Percentiles rank a stretch among this genome's conserved stretches.
These are phyloP conservation scores for Protosalanx chinensis DNA, from an alignment of 2,797 vertebrate species.

Conservation along the genomic window DNA sequence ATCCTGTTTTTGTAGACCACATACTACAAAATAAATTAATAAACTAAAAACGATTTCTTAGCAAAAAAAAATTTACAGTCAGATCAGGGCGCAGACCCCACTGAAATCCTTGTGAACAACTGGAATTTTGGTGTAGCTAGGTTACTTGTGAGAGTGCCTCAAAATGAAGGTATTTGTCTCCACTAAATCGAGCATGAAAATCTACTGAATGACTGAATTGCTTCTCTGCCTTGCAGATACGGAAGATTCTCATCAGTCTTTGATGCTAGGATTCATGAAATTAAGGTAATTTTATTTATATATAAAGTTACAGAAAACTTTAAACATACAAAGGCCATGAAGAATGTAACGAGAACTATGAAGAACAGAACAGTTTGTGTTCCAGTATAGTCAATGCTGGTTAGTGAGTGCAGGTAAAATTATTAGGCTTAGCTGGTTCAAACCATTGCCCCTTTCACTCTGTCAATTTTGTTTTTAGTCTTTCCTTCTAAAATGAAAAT, in stretches of 20 bases:
- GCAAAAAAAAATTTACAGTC: too few species aligned
- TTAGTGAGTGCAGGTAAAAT: not conserved
- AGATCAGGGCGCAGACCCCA: constrained; percentile 5
- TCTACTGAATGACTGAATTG: constrained; percentile 42
- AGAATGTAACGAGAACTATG: not conserved
- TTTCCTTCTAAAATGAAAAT: constrained; percentile 47
- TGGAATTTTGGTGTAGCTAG: constrained; percentile 36
- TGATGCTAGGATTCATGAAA: constrained; percentile 25
- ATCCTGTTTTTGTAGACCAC: not conserved
- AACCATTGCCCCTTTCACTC: not conserved
- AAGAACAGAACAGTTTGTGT: not conserved
- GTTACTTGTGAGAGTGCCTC: constrained; percentile 31
- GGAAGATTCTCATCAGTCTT: constrained; percentile 29
- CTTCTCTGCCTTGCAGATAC: constrained; percentile 26
- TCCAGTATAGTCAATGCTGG: not conserved
- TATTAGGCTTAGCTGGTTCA: constrained; percentile 5
- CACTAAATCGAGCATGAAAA: constrained; percentile 50
- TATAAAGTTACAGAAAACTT: not conserved
- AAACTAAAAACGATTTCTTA: not conserved
- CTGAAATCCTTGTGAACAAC: constrained; percentile 4
- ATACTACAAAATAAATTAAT: not conserved
- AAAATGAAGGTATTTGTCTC: constrained; percentile 39
- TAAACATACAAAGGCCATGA: not conserved
- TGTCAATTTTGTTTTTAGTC: constrained; percentile 26
- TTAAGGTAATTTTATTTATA: constrained; percentile 35